A percentile compares a stretch with the other conserved stretches of the same genome.
Evolutionary conservation across 2,113 vertebrate species (phyloP).

Genomic region (Brachyhypopomus occidentalis): DNA sequence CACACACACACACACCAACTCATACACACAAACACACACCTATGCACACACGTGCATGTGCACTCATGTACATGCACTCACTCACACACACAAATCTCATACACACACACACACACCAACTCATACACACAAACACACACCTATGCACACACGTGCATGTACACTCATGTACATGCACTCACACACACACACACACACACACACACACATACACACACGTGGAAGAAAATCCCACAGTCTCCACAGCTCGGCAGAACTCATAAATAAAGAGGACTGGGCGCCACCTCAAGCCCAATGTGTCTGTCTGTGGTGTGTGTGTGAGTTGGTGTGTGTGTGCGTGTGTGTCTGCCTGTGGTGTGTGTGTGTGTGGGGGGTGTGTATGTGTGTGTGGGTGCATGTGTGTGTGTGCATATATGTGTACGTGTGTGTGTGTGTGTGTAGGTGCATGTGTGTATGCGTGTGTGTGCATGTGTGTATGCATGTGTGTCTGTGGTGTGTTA

Average conservation of each 20-base stretch:
- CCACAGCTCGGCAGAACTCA: constrained; percentile 71
- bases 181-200: constrained; percentile 36
- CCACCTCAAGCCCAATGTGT: constrained; percentile 67
- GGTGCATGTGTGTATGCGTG: too few relatives aligned
- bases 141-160: constrained; percentile 15
- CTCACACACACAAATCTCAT: background rate
- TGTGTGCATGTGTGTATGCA: too few relatives aligned
- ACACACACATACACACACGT: constrained; percentile 55
- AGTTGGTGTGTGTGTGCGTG: background rate
- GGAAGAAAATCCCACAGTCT: constrained; percentile 78
- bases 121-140: constrained; percentile 32
- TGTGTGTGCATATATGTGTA: too few relatives aligned
- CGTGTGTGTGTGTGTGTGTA: too few relatives aligned
- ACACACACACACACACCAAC: constrained; percentile 29
- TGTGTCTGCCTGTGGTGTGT: background rate
- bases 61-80: background rate
- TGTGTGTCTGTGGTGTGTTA: too few relatives aligned
- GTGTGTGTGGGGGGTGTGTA: too few relatives aligned
- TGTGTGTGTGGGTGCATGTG: too few relatives aligned
- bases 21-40: constrained; percentile 7
- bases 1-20: constrained; percentile 21
- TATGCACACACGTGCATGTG: background rate
- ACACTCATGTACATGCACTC: constrained; percentile 25
- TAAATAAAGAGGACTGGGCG: constrained; percentile 78
- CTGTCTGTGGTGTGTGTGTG: constrained; percentile 20